Conservation (phyloP, 1,140 invertebrate species). For the Tetramorium simillimum region DNA sequence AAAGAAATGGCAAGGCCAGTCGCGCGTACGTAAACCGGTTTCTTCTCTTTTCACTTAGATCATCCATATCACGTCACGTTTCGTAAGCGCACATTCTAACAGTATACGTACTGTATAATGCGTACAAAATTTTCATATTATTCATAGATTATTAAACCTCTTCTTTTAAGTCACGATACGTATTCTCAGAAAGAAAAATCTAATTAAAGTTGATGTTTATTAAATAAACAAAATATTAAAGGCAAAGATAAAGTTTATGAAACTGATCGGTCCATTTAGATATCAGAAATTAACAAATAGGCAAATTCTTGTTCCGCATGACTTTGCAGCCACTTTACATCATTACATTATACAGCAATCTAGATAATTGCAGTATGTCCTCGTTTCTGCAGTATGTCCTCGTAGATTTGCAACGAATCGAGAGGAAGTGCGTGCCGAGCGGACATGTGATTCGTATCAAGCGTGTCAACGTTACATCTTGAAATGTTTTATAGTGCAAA, state of each 20-base stretch:
- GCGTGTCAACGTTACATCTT: slow-evolving; percentile 39
- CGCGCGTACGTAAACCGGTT: slow-evolving; percentile 34
- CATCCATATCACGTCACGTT: neutral
- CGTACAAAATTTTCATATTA: neutral
- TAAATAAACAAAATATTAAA: neutral
- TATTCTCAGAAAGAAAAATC: neutral
- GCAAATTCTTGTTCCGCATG: slow-evolving; percentile 33
- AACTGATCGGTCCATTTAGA: neutral
- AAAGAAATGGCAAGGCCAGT: slow-evolving; percentile 33
- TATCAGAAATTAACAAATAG: neutral
- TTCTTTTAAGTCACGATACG: neutral
- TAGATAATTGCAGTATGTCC: slow-evolving; percentile 1
- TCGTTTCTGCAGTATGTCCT: neutral
- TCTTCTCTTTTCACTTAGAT: slow-evolving; percentile 46
- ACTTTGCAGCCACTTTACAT: neutral
- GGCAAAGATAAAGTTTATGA: neutral
- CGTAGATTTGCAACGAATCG: neutral
- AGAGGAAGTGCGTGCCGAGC: slow-evolving; percentile 12
- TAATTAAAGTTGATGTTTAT: neutral
- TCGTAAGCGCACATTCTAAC: neutral
- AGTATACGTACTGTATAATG: neutral
- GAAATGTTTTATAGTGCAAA: slow-evolving; percentile 30
- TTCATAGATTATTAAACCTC: neutral
- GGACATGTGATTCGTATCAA: slow-evolving; percentile 22
- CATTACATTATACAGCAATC: neutral